phyloP scores from a whole-genome alignment of 2,113 vertebrate genomes.

The Pelodiscus sinensis region DNA sequence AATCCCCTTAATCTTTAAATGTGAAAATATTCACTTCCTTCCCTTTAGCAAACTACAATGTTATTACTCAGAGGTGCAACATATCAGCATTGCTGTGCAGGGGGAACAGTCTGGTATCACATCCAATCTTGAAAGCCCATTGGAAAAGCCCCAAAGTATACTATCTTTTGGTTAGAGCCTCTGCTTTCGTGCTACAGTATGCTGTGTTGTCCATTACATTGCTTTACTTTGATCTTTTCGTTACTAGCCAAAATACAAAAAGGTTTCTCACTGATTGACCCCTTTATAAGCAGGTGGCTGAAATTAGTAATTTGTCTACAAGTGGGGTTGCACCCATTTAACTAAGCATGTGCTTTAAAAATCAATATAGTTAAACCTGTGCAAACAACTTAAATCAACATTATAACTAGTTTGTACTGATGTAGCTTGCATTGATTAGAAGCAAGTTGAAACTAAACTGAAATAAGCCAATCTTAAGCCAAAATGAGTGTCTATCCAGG shows the following conservation, averaged over 20 bases:
- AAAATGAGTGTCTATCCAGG: not conserved
- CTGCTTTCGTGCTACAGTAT: accelerated
- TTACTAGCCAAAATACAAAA: not conserved
- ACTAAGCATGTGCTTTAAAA: not conserved
- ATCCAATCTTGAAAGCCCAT: not conserved
- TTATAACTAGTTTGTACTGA: not conserved
- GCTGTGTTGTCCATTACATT: not conserved
- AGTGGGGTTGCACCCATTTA: not conserved
- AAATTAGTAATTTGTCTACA: not conserved
- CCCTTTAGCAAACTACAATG: not conserved
- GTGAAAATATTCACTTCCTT: not conserved
- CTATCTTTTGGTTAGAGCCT: not conserved
- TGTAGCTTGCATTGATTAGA: not conserved
- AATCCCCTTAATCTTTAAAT: not conserved
- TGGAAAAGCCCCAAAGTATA: accelerated
- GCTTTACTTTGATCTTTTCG: not conserved
- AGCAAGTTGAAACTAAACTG: not conserved
- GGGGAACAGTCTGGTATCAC: not conserved
- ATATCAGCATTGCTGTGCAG: not conserved
- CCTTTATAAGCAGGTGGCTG: not conserved
- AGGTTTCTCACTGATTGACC: accelerated
- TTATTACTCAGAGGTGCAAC: not conserved
- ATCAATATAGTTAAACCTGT: not conserved
- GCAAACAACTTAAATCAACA: not conserved
- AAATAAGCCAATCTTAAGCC: not conserved